phyloP scores from a whole-genome alignment of 1,140 invertebrate species.

The Spodoptera litura region DNA sequence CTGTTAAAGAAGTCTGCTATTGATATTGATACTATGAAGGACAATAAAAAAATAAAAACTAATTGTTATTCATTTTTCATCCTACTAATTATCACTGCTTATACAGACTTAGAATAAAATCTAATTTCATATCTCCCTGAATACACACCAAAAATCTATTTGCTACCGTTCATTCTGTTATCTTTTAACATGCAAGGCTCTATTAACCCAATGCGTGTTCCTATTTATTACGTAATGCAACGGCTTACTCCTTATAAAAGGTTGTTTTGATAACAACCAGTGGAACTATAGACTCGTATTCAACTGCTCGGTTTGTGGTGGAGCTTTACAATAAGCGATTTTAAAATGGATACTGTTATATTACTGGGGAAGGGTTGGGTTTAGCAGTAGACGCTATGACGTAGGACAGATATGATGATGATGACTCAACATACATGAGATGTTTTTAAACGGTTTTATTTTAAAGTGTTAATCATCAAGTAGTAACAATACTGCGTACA shows the following conservation, averaged over 20 bases:
- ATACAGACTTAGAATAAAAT: background rate
- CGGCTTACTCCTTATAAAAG: constrained; percentile 47
- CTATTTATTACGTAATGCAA: constrained; percentile 45
- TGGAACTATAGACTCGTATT: constrained; percentile 42
- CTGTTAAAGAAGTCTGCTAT: no score
- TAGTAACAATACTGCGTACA: no score
- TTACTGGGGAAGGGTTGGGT: no score
- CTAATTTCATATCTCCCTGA: background rate
- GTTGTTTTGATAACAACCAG: constrained; percentile 45
- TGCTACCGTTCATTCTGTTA: constrained; percentile 6
- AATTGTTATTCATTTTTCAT: no score
- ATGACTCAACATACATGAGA: no score
- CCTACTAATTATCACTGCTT: background rate
- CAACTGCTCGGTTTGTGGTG: constrained; percentile 30
- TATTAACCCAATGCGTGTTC: constrained; percentile 38
- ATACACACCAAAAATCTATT: constrained; percentile 5
- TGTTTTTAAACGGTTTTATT: no score
- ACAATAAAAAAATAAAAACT: no score
- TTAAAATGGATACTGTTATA: background rate
- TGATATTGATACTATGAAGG: no score
- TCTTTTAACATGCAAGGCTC: constrained; percentile 21
- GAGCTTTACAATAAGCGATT: constrained; percentile 17
- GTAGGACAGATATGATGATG: no score
- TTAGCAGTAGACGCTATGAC: no score
- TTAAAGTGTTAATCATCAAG: no score